Evolutionary conservation across 2,113 vertebrate species (phyloP), one percentile per base, ranked within the genome.

Genomic region (Lasiurus borealis): DNA sequence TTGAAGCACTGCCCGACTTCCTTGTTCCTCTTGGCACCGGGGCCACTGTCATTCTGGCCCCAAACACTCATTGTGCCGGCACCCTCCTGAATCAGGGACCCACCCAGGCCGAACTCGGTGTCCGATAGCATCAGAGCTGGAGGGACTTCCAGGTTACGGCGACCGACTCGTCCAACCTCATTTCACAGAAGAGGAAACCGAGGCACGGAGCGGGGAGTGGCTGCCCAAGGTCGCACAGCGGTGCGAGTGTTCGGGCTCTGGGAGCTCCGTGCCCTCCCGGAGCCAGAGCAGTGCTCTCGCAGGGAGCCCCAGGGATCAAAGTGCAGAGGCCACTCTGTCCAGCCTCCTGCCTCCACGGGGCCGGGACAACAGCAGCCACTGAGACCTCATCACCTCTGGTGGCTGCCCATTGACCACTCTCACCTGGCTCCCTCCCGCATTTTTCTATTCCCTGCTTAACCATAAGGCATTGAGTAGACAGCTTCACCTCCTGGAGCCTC

Each of bases 21-120:
- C 97, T 97, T 91, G 72, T 97, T 97, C 94, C 96, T 97, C 83
- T 96, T 95, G 97, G 92, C 92, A 95, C 48, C 52, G 7, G 19
- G 59, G 21, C 69, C 34, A 69, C 71, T 34, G 23, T 4, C 0
- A 4, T 75, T 72, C 3, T 2, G 2, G 72, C 85, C 85, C 75
- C 1, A 86, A 48, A 73, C 8, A 1, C 9, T 10, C 8, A 0
- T 13, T 25, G 40, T 44, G 46, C 27, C 50, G 59, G 90, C 9
- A 2, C 81, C 23, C 50, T 75, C 62, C 0, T 0, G 44, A 71
- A 40, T 68, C 36, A 76, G 64, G 72, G 88, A 94, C 81, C 48
- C 93, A 76, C 89, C 89, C 80, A 72, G 44, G 25, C 29, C 1
- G 4, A 36, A n/a, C 21, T 68, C 87, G 40, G 68, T 64, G 57